A percentile compares a stretch with the other conserved stretches of the same genome.
Conservation (phyloP, 2,113 vertebrate genomes). For the Pavo muticus region DNA sequence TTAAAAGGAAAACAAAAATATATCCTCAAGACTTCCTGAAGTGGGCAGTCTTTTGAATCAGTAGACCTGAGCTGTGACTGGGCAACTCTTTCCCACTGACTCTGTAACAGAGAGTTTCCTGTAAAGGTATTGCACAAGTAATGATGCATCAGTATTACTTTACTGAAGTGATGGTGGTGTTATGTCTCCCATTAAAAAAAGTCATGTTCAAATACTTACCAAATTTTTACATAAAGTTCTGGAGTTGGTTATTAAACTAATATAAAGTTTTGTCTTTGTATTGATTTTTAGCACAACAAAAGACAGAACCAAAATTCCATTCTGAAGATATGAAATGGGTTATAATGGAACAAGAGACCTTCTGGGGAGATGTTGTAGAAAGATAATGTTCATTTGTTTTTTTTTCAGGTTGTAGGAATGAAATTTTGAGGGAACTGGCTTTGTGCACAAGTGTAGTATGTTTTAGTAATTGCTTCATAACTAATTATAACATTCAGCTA, state of each 20-base stretch:
- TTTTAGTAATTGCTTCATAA: neutral
- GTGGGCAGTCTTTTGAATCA: neutral
- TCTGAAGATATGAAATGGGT: neutral
- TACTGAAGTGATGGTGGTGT: neutral
- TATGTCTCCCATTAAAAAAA: neutral
- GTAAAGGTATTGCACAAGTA: neutral
- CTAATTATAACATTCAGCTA: neutral
- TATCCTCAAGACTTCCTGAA: neutral
- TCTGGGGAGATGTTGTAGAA: neutral
- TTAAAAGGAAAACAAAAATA: neutral
- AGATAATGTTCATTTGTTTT: neutral
- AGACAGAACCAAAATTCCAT: fast-evolving
- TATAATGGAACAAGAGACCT: neutral
- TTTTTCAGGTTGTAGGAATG: neutral
- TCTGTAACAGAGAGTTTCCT: neutral
- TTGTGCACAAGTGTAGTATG: neutral
- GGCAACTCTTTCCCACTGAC: neutral
- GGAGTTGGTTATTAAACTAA: neutral
- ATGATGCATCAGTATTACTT: neutral
- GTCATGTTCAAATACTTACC: neutral
- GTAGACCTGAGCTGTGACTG: neutral
- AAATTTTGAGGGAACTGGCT: neutral
- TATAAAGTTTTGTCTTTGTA: neutral
- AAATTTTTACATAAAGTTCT: neutral
- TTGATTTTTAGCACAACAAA: neutral